Evolutionary conservation across 2,113 vertebrate species (phyloP).

Genomic region (Ptyas mucosa): DNA sequence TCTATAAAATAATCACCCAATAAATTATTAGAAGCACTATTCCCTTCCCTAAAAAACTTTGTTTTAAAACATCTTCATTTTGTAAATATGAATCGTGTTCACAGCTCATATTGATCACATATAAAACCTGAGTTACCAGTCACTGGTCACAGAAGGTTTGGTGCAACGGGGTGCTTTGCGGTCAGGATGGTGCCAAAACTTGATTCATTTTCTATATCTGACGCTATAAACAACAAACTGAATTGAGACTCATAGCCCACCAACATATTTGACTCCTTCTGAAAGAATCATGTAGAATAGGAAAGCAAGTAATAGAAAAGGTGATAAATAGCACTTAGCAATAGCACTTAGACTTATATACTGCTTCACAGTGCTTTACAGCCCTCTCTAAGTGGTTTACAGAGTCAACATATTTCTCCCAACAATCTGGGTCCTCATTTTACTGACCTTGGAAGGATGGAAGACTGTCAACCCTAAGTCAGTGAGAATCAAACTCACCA

Average conservation of each 20-base stretch:
- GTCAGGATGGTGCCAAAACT: background rate
- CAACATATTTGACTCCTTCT: background rate
- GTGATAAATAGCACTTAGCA: background rate
- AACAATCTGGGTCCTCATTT: background rate
- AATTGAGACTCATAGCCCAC: background rate
- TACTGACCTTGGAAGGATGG: background rate
- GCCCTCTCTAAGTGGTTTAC: background rate
- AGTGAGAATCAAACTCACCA: background rate
- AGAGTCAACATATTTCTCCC: too few species aligned
- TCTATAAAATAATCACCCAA: background rate
- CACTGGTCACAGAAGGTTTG: background rate
- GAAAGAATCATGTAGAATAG: background rate
- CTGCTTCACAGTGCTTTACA: background rate
- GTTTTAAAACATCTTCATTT: background rate
- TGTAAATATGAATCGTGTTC: background rate
- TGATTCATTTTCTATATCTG: background rate
- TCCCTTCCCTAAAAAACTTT: background rate
- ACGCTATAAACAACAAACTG: background rate
- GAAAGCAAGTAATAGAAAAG: background rate
- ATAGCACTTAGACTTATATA: background rate
- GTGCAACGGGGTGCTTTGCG: background rate
- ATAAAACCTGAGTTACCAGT: background rate
- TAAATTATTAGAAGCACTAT: background rate
- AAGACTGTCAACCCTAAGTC: background rate
- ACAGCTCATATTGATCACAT: background rate